Conservation (phyloP, 2,888 invertebrate genomes). For the Polietes domitor region DNA sequence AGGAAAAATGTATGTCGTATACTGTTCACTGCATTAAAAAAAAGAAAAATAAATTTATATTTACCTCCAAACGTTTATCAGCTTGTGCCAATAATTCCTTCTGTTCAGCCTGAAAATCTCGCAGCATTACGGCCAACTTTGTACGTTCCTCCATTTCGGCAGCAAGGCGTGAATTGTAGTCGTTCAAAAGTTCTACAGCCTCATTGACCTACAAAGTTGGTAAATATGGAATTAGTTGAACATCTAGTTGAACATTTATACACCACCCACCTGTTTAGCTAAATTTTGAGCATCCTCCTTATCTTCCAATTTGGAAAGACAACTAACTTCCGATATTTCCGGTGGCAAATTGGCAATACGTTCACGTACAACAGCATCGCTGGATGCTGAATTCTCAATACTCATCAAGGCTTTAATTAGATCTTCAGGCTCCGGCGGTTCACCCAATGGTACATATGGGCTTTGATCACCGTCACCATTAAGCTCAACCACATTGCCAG, state of each 20-base stretch:
- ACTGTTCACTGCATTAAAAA: too few relatives aligned
- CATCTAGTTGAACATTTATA: neutral
- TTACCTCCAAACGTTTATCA: slow-evolving; percentile 92
- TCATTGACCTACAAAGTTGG: slow-evolving; percentile 85
- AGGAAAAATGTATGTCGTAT: too few relatives aligned
- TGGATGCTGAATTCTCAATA: slow-evolving; percentile 96
- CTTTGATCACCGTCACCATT: slow-evolving; percentile 88
- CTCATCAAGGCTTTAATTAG: slow-evolving; percentile 92
- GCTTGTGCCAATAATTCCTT: slow-evolving; percentile 92
- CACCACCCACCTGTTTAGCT: slow-evolving; percentile 85
- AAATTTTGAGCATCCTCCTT: slow-evolving; percentile 90
- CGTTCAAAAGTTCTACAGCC: slow-evolving; percentile 91
- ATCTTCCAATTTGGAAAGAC: slow-evolving; percentile 92
- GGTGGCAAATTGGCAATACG: slow-evolving; percentile 96
- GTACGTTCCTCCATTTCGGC: slow-evolving; percentile 95
- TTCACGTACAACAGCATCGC: slow-evolving; percentile 95
- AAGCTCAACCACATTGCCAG: slow-evolving; percentile 28
- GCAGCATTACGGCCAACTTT: slow-evolving; percentile 91
- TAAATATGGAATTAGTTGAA: neutral
- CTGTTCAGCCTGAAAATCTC: slow-evolving; percentile 93
- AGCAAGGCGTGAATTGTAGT: slow-evolving; percentile 93
- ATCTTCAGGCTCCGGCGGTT: slow-evolving; percentile 96
- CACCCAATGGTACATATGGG: slow-evolving; percentile 89
- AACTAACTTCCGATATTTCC: slow-evolving; percentile 95
- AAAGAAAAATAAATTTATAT: slow-evolving; percentile 36